Percentiles rank a stretch among this genome's conserved stretches.
Evolutionary conservation across 1,140 invertebrate genomes (phyloP).

Genomic region (Mylabris phalerata): DNA sequence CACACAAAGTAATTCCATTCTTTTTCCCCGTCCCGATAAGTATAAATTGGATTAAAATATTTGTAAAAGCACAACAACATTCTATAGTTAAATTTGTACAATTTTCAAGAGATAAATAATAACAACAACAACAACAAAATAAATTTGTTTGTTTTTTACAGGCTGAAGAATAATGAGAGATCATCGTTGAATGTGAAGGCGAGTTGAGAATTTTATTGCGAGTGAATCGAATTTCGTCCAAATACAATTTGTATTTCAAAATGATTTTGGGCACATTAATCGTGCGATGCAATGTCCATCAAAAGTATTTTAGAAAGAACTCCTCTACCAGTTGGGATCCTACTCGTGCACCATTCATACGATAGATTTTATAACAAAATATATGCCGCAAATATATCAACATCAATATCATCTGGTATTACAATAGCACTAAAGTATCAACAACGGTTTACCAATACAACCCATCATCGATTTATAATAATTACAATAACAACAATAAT

Average conservation of each 20-base stretch:
- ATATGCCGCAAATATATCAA: not conserved
- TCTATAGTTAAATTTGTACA: not conserved
- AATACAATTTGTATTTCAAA: slow-evolving; percentile 5
- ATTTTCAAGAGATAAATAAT: too few species aligned
- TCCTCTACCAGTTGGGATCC: slow-evolving; percentile 16
- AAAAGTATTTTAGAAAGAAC: slow-evolving; percentile 5
- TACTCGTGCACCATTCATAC: slow-evolving; percentile 16
- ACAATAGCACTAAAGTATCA: slow-evolving; percentile 1
- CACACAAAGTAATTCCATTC: too few species aligned
- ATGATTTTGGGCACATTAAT: slow-evolving; percentile 19
- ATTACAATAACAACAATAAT: not conserved
- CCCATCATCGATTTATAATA: not conserved
- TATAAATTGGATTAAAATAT: not conserved
- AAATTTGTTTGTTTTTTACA: not conserved
- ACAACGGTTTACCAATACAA: not conserved
- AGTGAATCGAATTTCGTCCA: not conserved
- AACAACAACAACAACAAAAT: too few species aligned
- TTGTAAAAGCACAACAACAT: not conserved
- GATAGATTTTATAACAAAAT: slow-evolving; percentile 1
- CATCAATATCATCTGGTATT: not conserved
- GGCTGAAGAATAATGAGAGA: too few species aligned
- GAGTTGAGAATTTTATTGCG: too few species aligned
- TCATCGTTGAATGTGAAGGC: not conserved
- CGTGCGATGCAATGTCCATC: slow-evolving; percentile 21
- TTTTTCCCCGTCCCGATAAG: not conserved